Base-by-base conservation (phyloP, 1,140 invertebrate genomes). In the Papilio xuthus region DNA sequence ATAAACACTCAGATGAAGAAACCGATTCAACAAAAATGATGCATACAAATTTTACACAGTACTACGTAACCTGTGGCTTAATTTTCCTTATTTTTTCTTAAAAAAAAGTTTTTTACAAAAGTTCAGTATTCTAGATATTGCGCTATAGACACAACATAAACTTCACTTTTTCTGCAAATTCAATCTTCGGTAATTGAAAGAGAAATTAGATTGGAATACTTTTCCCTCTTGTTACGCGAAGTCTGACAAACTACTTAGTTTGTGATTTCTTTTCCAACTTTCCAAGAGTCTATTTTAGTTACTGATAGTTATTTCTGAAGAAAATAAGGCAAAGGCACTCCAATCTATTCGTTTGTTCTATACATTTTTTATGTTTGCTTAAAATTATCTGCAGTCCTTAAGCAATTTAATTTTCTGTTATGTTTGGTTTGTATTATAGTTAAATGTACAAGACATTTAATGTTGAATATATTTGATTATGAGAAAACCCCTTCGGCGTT, bases 111-210 rank as follows among this genome's bases (percentile, higher is more conserved):
- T n/a, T n/a, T n/a, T n/a, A n/a, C n/a, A n/a, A n/a, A n/a, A n/a
- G n/a, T n/a, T n/a, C n/a, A n/a, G n/a, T n/a, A n/a, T n/a, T n/a
- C n/a, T n/a, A n/a, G n/a, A n/a, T n/a, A n/a, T n/a, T n/a, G n/a
- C n/a, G n/a, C n/a, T n/a, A n/a, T n/a, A n/a, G n/a, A n/a, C n/a
- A 44, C 13, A 44, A 20, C 1, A 56, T 23, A 23, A 56, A 56
- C 53, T 56, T n/a, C 6, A 53, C 4, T 20, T 67, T 53, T 69
- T 44, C 0, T 76, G 9, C 32, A 32, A 53, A 42, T 23, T 2
- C 69, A 77, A 69, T 73, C 71, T 20, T 73, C 23, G 23, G 20
- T 73, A 73, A 47, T 73, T 73, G 42, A 20, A 73, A 2, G 37
- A 67, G 26, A 28, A 37, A 63, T 23, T 69, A 47, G 23, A 73